phyloP scores from a whole-genome alignment of 2,888 invertebrate genomes.

The Pogonocherus hispidulus region DNA sequence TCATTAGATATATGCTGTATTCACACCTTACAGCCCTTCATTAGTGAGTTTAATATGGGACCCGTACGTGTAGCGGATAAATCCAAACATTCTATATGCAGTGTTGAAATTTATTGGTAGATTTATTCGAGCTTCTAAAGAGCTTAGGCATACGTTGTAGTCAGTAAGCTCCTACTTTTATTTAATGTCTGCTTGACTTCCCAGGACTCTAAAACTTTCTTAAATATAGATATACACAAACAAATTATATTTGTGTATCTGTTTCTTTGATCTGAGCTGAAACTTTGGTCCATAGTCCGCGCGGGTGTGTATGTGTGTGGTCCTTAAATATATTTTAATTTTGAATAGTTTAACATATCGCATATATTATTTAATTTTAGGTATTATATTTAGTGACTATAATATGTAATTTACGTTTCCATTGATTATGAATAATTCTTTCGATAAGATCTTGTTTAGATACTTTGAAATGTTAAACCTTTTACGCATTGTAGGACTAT shows the following conservation, averaged over 20 bases:
- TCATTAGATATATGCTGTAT: slow-evolving; percentile 33
- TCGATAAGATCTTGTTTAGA: too few relatives aligned
- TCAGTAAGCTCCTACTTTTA: slow-evolving; percentile 5
- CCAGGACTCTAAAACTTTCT: not conserved
- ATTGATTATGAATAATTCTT: too few relatives aligned
- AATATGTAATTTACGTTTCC: too few relatives aligned
- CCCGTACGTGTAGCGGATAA: slow-evolving; percentile 23
- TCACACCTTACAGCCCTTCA: slow-evolving; percentile 35
- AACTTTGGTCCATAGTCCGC: not conserved
- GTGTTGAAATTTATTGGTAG: slow-evolving; percentile 14
- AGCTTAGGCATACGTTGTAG: not conserved
- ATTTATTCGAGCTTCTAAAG: slow-evolving; percentile 27
- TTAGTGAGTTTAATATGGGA: slow-evolving; percentile 30
- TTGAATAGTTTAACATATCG: not conserved
- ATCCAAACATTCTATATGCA: slow-evolving; percentile 21
- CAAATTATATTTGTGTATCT: not conserved
- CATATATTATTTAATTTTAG: too few relatives aligned
- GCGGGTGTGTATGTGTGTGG: not conserved
- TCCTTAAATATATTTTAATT: too few relatives aligned
- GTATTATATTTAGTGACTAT: too few relatives aligned
- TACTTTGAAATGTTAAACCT: too few relatives aligned
- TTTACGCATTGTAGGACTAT: too few relatives aligned
- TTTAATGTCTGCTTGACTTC: not conserved
- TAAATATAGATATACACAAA: not conserved
- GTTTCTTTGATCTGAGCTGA: not conserved